phyloP scores from a whole-genome alignment of 2,797 vertebrate genomes.

The Poeciliopsis paucimaculata region DNA sequence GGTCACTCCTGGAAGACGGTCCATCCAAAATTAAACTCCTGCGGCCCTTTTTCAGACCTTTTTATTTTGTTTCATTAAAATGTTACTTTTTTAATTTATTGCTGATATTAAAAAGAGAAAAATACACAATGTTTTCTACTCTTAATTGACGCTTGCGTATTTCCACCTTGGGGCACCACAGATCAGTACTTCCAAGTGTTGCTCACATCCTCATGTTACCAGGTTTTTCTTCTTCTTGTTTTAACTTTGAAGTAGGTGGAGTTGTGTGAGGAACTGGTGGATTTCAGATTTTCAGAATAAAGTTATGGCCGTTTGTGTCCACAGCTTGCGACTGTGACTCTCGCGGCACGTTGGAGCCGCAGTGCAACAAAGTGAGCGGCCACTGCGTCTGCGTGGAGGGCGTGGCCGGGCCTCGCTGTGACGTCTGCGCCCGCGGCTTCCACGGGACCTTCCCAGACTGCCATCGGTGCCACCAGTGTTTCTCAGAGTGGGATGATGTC shows the following conservation, averaged over 20 bases:
- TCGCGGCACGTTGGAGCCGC: slow-evolving; percentile 83
- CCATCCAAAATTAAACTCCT: no score
- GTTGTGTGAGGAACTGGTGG: neutral
- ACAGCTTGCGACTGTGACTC: slow-evolving; percentile 94
- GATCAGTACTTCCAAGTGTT: neutral
- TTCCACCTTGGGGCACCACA: neutral
- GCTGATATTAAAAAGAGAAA: neutral
- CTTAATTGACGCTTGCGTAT: neutral
- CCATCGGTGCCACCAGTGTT: slow-evolving; percentile 92
- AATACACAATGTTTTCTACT: neutral
- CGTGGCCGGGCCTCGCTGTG: slow-evolving; percentile 86
- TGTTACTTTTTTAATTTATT: neutral
- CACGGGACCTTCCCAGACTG: slow-evolving; percentile 91
- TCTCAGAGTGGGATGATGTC: slow-evolving; percentile 89
- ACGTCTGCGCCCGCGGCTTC: slow-evolving; percentile 91
- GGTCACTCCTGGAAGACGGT: no score
- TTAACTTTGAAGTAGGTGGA: neutral
- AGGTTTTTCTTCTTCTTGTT: neutral
- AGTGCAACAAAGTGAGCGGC: slow-evolving; percentile 88
- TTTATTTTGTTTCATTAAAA: neutral
- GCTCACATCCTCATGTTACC: neutral
- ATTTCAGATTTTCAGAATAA: neutral
- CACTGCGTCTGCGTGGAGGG: slow-evolving; percentile 90
- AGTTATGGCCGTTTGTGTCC: neutral
- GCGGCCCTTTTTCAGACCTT: no score